Evolutionary conservation across 2,113 vertebrate species (phyloP).

Genomic region (Trogon surrucura): DNA sequence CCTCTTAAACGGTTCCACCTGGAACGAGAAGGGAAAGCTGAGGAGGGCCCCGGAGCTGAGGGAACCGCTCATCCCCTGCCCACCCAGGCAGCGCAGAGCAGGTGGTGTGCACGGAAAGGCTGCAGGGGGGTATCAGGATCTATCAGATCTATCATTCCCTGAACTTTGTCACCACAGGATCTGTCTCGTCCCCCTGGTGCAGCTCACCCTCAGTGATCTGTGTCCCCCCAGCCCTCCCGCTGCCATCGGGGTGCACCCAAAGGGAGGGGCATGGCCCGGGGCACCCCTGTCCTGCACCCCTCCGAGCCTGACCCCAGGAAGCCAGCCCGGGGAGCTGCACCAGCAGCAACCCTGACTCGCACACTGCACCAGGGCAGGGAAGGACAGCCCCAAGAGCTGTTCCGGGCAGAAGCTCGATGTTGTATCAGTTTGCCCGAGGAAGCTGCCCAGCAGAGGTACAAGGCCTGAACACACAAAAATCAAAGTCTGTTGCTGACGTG

Average conservation of each 20-base stretch:
- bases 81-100: neutral
- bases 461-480: neutral
- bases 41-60: neutral
- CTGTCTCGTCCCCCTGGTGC: neutral
- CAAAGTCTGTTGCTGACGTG: neutral
- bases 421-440: neutral
- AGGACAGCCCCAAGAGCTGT: neutral
- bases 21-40: neutral
- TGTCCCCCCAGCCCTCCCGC: neutral
- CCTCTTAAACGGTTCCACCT: constrained; percentile 86
- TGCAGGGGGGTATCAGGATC: neutral
- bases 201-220: neutral
- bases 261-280: neutral
- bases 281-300: neutral
- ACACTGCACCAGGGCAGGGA: neutral
- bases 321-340: neutral
- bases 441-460: neutral
- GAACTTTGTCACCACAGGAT: neutral
- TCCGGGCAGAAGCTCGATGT: neutral
- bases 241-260: neutral
- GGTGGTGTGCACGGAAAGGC: neutral
- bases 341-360: neutral
- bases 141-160: neutral
- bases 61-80: neutral
- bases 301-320: neutral